These are phyloP conservation scores for Pandemis heparana DNA, from an alignment of 2,888 invertebrate genomes.

Conservation along the genomic window DNA sequence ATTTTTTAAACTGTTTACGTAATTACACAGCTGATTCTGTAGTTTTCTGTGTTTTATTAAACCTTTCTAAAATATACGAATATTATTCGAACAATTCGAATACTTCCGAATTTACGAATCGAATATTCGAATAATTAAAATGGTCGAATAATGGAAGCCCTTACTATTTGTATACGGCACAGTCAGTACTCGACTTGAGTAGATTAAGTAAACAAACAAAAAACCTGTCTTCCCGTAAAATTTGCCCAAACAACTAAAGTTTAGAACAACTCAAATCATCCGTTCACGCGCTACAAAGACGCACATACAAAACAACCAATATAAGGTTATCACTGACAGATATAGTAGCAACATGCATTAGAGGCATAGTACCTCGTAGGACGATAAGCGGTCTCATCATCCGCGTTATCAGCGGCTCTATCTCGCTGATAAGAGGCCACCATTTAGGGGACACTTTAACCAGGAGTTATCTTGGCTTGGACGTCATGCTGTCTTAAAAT, in stretches of 20 bases:
- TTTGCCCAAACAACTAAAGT: neutral
- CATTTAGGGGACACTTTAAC: constrained; percentile 61
- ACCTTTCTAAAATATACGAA: too few relatives aligned
- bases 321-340: constrained; percentile 22
- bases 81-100: too few relatives aligned
- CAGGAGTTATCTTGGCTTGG: constrained; percentile 65
- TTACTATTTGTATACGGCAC: neutral
- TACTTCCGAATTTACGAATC: too few relatives aligned
- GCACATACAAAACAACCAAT: constrained; percentile 4
- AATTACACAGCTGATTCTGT: too few relatives aligned
- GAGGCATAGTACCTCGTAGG: constrained; percentile 55
- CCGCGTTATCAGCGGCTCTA: constrained; percentile 67
- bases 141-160: too few relatives aligned
- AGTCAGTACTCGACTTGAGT: neutral
- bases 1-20: too few relatives aligned
- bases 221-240: neutral
- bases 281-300: neutral
- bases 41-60: too few relatives aligned
- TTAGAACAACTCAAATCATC: neutral
- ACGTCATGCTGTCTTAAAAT: constrained; percentile 44
- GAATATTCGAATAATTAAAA: too few relatives aligned
- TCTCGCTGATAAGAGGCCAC: constrained; percentile 66
- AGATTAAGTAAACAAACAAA: neutral
- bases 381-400: constrained; percentile 65
- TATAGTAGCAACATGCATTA: constrained; percentile 42